phyloP scores from a whole-genome alignment of 2,888 invertebrate species.

The Hypolimnas misippus region DNA sequence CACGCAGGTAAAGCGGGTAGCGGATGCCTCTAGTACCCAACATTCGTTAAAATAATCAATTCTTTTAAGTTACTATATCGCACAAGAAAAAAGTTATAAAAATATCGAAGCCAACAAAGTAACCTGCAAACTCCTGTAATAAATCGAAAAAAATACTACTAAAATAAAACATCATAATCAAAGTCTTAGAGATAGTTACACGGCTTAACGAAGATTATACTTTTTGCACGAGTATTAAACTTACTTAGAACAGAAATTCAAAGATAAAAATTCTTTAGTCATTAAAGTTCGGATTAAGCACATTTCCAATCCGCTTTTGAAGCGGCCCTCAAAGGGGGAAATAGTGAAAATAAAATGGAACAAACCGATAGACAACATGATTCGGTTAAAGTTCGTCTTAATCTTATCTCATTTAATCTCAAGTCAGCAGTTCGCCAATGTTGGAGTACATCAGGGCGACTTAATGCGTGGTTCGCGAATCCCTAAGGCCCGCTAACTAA shows the following conservation, averaged over 20 bases:
- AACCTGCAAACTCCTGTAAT: background rate
- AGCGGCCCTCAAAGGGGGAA: background rate
- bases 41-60: no score
- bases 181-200: background rate
- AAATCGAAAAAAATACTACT: background rate
- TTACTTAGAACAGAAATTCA: background rate
- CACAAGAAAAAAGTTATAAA: no score
- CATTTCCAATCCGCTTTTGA: background rate
- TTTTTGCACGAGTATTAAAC: background rate
- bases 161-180: background rate
- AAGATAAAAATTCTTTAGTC: background rate
- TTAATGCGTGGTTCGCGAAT: no score
- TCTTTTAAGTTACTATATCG: no score
- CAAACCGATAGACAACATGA: constrained; percentile 6
- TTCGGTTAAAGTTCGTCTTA: background rate
- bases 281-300: background rate
- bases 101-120: no score
- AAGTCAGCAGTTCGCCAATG: constrained; percentile 23
- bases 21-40: no score
- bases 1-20: no score
- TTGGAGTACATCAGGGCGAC: background rate
- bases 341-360: background rate
- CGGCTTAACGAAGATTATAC: constrained; percentile 2
- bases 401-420: constrained; percentile 22
- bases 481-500: no score